Percentiles rank a stretch among this genome's conserved stretches.
Evolutionary conservation across 1,140 invertebrate genomes (phyloP).

Genomic region (Drosophila sulfurigaster): DNA sequence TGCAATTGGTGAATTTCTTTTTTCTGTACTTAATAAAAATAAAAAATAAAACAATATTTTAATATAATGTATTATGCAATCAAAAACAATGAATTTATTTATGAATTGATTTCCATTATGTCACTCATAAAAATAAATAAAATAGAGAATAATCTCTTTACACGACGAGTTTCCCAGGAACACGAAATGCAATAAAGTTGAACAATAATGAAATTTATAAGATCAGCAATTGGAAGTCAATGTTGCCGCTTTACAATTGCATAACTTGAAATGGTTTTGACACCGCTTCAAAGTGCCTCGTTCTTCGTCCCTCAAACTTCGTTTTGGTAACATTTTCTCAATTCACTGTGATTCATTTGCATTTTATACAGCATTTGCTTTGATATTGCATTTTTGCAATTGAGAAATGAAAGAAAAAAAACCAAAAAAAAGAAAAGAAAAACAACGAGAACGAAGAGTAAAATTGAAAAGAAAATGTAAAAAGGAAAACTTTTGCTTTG

Average conservation of each 20-base stretch:
- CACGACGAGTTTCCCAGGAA: too few relatives aligned
- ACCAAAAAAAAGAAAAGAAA: not conserved
- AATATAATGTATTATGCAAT: too few relatives aligned
- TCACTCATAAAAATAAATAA: too few relatives aligned
- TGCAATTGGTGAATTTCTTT: too few relatives aligned
- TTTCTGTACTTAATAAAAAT: too few relatives aligned
- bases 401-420: not conserved
- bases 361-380: constrained; percentile 54
- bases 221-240: not conserved
- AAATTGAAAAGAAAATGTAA: constrained; percentile 20
- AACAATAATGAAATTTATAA: not conserved
- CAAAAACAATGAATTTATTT: too few relatives aligned
- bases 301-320: not conserved
- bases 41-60: too few relatives aligned
- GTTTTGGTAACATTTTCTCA: constrained; percentile 41
- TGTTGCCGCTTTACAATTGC: constrained; percentile 11
- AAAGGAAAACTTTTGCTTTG: constrained; percentile 29
- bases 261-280: constrained; percentile 8
- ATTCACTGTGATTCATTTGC: constrained; percentile 52
- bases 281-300: not conserved
- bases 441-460: not conserved
- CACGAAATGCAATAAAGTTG: not conserved
- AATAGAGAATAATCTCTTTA: too few relatives aligned
- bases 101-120: too few relatives aligned
- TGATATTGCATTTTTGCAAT: constrained; percentile 47